Evolutionary conservation across 2,113 vertebrate species (phyloP).

Genomic region (Numenius arquata): DNA sequence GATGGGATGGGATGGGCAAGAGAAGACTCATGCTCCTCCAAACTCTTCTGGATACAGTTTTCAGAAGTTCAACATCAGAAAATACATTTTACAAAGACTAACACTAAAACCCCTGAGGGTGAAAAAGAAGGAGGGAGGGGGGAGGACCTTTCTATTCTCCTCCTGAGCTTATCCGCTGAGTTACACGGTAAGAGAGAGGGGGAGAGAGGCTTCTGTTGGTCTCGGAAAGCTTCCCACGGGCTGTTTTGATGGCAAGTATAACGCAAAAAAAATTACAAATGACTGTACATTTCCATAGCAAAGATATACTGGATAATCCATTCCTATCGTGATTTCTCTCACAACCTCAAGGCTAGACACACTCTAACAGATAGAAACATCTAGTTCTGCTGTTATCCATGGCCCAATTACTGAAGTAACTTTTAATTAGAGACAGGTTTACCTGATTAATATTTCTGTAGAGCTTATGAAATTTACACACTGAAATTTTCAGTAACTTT

Average conservation of each 20-base stretch:
- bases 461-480: neutral
- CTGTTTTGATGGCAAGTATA: slow-evolving; percentile 49
- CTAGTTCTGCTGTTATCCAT: neutral
- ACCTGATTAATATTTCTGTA: neutral
- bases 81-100: slow-evolving; percentile 42
- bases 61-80: slow-evolving; percentile 43
- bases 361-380: neutral
- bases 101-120: neutral
- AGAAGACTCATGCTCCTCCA: neutral
- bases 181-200: neutral
- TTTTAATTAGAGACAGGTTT: slow-evolving; percentile 9
- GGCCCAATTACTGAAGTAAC: neutral
- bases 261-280: neutral
- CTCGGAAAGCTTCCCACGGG: slow-evolving; percentile 43
- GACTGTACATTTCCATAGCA: slow-evolving; percentile 49
- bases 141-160: slow-evolving; percentile 24
- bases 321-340: neutral
- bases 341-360: slow-evolving; percentile 17
- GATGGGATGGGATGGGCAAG: neutral
- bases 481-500: neutral
- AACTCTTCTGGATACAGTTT: slow-evolving; percentile 10
- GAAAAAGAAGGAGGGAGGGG: neutral
- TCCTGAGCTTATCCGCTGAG: slow-evolving; percentile 40
- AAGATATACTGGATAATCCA: slow-evolving; percentile 38
- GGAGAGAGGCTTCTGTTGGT: slow-evolving; percentile 3